Evolutionary conservation across 2,888 invertebrate species (phyloP).

Genomic region (Colostygia pectinataria): DNA sequence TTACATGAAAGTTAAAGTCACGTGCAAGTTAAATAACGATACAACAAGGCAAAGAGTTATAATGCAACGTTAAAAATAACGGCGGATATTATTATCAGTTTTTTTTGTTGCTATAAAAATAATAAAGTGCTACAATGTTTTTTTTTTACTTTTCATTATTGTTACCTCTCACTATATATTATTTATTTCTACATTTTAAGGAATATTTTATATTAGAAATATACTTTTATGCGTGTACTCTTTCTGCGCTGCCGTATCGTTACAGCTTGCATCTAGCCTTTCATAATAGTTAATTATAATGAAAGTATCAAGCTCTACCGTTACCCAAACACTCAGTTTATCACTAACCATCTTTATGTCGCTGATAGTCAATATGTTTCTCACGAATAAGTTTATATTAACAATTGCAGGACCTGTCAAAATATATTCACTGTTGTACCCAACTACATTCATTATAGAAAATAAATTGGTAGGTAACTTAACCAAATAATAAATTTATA

Average conservation of each 20-base stretch:
- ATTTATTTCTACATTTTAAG: too few relatives aligned
- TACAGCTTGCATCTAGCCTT: slow-evolving; percentile 5
- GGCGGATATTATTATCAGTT: too few relatives aligned
- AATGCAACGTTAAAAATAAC: too few relatives aligned
- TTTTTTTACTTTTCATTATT: too few relatives aligned
- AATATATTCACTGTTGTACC: slow-evolving; percentile 1
- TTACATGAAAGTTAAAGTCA: slow-evolving; percentile 12
- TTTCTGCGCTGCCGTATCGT: slow-evolving; percentile 5
- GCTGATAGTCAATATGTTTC: slow-evolving; percentile 99
- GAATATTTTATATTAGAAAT: too few relatives aligned
- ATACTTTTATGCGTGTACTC: neutral
- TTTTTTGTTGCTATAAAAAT: too few relatives aligned
- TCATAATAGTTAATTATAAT: neutral
- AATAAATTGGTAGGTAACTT: neutral
- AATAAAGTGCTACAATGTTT: too few relatives aligned
- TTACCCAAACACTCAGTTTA: slow-evolving; percentile 11
- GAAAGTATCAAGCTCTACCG: slow-evolving; percentile 10
- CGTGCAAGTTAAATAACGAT: slow-evolving; percentile 3
- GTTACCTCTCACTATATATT: too few relatives aligned
- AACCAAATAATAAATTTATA: too few relatives aligned
- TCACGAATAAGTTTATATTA: slow-evolving; percentile 98
- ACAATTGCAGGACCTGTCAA: slow-evolving; percentile 93
- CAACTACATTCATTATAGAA: neutral
- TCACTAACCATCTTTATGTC: slow-evolving; percentile 99
- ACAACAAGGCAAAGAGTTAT: neutral